Percentiles rank a stretch among this genome's conserved stretches.
Conservation (phyloP, 2,113 vertebrate genomes). For the Cheirogaleus medius region DNA sequence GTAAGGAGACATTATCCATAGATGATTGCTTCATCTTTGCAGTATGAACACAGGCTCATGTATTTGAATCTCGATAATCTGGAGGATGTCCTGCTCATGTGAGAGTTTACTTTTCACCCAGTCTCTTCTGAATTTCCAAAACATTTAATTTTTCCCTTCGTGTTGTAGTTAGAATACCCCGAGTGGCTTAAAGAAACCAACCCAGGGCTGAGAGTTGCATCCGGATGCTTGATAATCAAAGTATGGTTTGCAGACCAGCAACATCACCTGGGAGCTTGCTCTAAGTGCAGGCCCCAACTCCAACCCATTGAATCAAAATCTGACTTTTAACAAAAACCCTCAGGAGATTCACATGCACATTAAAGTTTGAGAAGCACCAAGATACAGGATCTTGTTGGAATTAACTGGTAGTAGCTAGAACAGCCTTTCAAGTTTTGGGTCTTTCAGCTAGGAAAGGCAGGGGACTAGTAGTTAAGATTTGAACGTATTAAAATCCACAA, state of each 20-base stretch:
- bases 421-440: neutral
- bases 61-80: conserved; percentile 63
- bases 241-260: neutral
- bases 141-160: neutral
- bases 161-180: neutral
- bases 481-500: neutral
- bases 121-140: neutral
- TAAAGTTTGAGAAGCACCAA: neutral
- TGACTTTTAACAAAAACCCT: neutral
- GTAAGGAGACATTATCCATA: conserved; percentile 62
- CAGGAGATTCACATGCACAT: neutral
- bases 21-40: conserved; percentile 60
- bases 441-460: neutral
- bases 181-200: neutral
- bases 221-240: neutral
- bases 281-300: neutral
- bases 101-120: neutral
- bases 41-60: conserved; percentile 53
- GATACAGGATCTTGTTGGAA: neutral
- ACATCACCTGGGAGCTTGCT: neutral
- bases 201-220: neutral
- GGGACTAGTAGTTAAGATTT: neutral
- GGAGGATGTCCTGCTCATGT: neutral
- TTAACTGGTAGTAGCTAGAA: neutral
- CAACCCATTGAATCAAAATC: neutral